These are phyloP conservation scores for Anoplophora glabripennis DNA, from an alignment of 1,140 invertebrate species.

Conservation along the genomic window DNA sequence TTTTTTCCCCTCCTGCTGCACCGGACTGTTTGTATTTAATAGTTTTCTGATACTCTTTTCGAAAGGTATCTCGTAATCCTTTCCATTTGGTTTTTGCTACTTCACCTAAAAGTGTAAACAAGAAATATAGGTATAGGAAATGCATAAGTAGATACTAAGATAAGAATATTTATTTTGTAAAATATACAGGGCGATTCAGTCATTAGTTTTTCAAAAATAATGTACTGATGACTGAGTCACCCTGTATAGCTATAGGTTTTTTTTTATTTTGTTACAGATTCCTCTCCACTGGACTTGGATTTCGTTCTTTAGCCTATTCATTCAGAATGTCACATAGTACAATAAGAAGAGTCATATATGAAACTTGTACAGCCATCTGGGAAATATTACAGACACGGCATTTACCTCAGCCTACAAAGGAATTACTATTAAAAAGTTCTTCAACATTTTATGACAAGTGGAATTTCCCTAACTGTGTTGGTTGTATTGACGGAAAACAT, in stretches of 20 bases:
- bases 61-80: constrained; percentile 11
- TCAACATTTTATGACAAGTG: constrained; percentile 31
- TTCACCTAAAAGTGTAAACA: constrained; percentile 10
- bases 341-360: constrained; percentile 13
- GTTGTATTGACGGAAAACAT: constrained; percentile 52
- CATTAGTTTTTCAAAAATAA: constrained; percentile 2
- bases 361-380: constrained; percentile 15
- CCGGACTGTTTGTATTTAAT: constrained; percentile 11
- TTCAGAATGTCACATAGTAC: constrained; percentile 11
- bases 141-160: constrained; percentile 1
- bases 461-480: constrained; percentile 50
- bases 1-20: constrained; percentile 11
- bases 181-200: constrained; percentile 5
- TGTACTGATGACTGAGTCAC: constrained; percentile 1
- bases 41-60: constrained; percentile 14
- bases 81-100: constrained; percentile 9
- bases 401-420: constrained; percentile 9
- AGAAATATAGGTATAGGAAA: constrained; percentile 8
- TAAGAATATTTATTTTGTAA: constrained; percentile 9
- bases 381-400: constrained; percentile 9
- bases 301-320: constrained; percentile 10
- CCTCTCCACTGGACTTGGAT: constrained; percentile 14
- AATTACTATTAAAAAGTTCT: constrained; percentile 2
- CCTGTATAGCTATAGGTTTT: constrained; percentile 8
- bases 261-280: constrained; percentile 12